Percentiles rank a stretch among this genome's conserved stretches.
Evolutionary conservation across 2,113 vertebrate genomes (phyloP).

Genomic region (Mormyrus iriodes): DNA sequence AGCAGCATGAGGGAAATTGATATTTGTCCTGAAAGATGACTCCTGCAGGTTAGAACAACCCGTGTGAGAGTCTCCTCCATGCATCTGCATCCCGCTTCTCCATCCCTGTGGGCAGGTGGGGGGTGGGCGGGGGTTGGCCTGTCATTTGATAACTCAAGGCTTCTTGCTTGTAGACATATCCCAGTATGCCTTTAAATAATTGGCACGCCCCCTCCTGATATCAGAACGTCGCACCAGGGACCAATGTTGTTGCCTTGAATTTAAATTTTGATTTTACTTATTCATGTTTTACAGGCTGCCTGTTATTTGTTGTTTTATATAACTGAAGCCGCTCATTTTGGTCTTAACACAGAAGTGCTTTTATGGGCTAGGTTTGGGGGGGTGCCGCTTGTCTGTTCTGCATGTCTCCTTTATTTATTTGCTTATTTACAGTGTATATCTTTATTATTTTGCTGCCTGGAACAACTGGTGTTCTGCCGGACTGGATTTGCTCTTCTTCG

Average conservation of each 20-base stretch:
- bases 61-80: neutral
- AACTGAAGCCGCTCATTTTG: neutral
- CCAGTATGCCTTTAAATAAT: neutral
- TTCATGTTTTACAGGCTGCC: neutral
- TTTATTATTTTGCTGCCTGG: neutral
- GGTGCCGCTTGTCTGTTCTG: neutral
- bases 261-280: no score
- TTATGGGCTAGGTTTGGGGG: neutral
- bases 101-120: neutral
- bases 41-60: neutral
- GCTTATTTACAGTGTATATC: neutral
- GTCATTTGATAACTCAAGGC: neutral
- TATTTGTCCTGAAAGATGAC: neutral
- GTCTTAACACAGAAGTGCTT: neutral
- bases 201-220: neutral
- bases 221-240: neutral
- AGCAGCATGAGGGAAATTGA: neutral
- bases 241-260: neutral
- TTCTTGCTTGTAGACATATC: neutral
- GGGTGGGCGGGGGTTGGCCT: neutral
- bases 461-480: neutral
- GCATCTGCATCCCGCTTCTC: neutral
- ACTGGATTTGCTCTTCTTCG: neutral
- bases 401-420: neutral
- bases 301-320: neutral